Conservation (phyloP, 2,797 vertebrate genomes). For the Eutrigla gurnardus region DNA sequence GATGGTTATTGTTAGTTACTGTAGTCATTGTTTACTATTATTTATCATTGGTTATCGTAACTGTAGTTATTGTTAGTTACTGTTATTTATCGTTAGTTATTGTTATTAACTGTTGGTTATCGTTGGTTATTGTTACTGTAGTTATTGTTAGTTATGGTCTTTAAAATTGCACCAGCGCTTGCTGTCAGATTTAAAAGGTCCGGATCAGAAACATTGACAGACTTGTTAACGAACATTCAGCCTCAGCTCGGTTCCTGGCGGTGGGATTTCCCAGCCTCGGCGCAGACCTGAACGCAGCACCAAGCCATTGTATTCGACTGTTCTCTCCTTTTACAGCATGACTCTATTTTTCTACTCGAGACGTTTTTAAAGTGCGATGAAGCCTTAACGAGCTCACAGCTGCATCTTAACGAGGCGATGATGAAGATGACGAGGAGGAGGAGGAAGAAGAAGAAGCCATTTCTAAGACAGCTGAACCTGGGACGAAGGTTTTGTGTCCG, state of each 20-base stretch:
- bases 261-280: slow-evolving; percentile 44
- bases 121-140: no score
- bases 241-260: slow-evolving; percentile 19
- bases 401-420: background rate
- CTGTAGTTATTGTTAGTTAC: no score
- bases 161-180: no score
- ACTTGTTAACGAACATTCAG: background rate
- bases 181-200: no score
- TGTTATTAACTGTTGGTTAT: no score
- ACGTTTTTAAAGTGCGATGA: slow-evolving; percentile 49
- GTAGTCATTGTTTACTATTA: no score
- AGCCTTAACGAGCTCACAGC: slow-evolving; percentile 63
- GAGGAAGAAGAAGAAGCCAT: slow-evolving; percentile 73
- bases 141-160: no score
- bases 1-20: no score
- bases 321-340: slow-evolving; percentile 70
- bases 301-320: slow-evolving; percentile 74
- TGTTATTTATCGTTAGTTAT: no score
- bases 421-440: background rate
- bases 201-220: background rate
- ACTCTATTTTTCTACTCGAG: slow-evolving; percentile 77
- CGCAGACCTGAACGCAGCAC: slow-evolving; percentile 54
- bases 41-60: no score
- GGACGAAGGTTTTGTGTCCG: slow-evolving; percentile 14
- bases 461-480: slow-evolving; percentile 35